Base-by-base conservation (phyloP, 2,888 invertebrate species). In the Cremastobaeus sp. region DNA sequence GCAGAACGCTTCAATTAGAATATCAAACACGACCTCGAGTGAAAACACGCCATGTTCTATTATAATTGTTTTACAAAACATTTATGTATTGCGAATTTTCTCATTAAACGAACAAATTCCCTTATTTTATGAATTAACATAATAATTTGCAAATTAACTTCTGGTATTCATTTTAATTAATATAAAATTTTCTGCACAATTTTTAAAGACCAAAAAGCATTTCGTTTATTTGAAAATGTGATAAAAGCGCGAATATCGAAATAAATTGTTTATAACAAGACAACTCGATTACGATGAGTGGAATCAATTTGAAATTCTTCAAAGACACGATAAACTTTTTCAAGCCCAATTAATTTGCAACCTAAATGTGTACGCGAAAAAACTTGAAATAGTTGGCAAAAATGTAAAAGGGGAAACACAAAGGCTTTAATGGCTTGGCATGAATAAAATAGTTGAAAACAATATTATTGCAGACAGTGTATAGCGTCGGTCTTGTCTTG, bases 1-100 rank as follows among this genome's bases (percentile, higher is more conserved):
- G 82, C 77, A 81, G 81, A 82, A 78, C 80, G 77, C 78, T 79
- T 76, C 79, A 83, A 82, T 84, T 83, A 83, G 82, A 83, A 81
- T 83, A 83, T 83, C 83, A 83, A 83, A 83, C 82, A 81, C 79
- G 78, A 78, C 82, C 78, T 71, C 76, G 62, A 75, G 57, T 45
- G 66, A 66, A 74, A 74, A 66, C 70, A 74, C 66, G 70, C 60
- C 66, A 66, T 74, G 54, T 62, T 57, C 62, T 62, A 70, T 74
- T 70, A 74, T 60, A 74, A 71, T 74, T 70, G 70, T 66, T 55
- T 48, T 2, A 20, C 43, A n/a, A 37, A 11, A 34, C 14, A 48
- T 37, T 64, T 43, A 20, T 8, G 12, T 11, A n/a, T n/a, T n/a
- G n/a, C n/a, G n/a, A n/a, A n/a, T n/a, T n/a, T n/a, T n/a, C n/a